Conservation (phyloP, 2,797 vertebrate species). For the Scyliorhinus canicula region DNA sequence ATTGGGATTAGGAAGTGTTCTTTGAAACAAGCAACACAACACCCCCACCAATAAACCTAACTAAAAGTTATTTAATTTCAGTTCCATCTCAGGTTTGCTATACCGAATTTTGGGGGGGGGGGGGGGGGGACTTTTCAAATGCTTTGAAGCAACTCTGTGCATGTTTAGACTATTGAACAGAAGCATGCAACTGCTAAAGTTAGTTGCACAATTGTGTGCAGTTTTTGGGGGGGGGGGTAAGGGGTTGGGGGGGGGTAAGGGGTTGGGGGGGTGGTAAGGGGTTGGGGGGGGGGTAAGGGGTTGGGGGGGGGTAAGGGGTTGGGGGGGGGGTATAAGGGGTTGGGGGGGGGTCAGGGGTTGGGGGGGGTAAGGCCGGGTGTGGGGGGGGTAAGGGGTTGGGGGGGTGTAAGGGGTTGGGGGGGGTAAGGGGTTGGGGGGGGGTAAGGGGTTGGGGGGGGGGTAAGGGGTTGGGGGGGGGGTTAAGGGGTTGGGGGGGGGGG, state of each 20-base stretch:
- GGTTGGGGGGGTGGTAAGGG: neutral
- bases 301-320: too few species aligned
- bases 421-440: neutral
- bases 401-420: neutral
- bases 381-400: too few species aligned
- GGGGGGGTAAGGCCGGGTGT: too few species aligned
- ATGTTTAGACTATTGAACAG: neutral
- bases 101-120: neutral
- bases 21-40: neutral
- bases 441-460: too few species aligned
- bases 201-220: conserved; percentile 27
- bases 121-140: neutral
- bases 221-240: conserved; percentile 37
- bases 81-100: too few species aligned
- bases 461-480: neutral
- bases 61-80: neutral
- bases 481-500: too few species aligned
- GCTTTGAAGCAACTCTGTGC: neutral
- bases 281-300: neutral
- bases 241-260: too few species aligned
- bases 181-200: conserved; percentile 34
- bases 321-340: neutral
- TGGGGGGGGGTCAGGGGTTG: neutral
- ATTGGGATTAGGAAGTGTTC: neutral
- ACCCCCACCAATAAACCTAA: neutral